phyloP scores from a whole-genome alignment of 1,140 invertebrate genomes.

The Manduca sexta region DNA sequence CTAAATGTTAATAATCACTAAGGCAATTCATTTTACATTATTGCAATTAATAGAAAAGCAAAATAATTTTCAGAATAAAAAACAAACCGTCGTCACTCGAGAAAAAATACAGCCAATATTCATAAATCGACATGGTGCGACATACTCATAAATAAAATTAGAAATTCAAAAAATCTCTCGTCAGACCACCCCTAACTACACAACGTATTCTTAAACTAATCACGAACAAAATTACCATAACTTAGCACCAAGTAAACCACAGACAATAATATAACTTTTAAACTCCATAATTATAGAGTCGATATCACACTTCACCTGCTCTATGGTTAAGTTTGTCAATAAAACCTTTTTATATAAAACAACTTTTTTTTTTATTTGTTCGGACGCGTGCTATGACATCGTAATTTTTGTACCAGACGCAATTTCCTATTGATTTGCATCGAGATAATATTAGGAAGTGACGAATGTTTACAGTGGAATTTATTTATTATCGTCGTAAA shows the following conservation, averaged over 20 bases:
- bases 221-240: constrained; percentile 12
- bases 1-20: no score
- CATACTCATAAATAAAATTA: constrained; percentile 60
- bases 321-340: neutral
- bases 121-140: constrained; percentile 47
- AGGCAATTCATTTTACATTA: no score
- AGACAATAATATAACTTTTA: neutral
- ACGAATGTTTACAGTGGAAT: constrained; percentile 10
- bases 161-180: constrained; percentile 32
- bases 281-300: neutral
- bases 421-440: constrained; percentile 33
- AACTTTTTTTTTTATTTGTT: constrained; percentile 12
- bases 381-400: constrained; percentile 15
- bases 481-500: constrained; percentile 17
- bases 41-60: no score
- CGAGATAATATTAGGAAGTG: constrained; percentile 28
- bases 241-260: neutral
- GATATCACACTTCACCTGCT: neutral
- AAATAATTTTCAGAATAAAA: no score
- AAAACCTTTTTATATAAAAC: constrained; percentile 5
- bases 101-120: constrained; percentile 41
- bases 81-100: constrained; percentile 15
- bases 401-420: constrained; percentile 19
- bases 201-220: constrained; percentile 26
- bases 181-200: constrained; percentile 42